These are phyloP conservation scores for Trichonephila clavata DNA, from an alignment of 1,140 invertebrate species.

Conservation along the genomic window DNA sequence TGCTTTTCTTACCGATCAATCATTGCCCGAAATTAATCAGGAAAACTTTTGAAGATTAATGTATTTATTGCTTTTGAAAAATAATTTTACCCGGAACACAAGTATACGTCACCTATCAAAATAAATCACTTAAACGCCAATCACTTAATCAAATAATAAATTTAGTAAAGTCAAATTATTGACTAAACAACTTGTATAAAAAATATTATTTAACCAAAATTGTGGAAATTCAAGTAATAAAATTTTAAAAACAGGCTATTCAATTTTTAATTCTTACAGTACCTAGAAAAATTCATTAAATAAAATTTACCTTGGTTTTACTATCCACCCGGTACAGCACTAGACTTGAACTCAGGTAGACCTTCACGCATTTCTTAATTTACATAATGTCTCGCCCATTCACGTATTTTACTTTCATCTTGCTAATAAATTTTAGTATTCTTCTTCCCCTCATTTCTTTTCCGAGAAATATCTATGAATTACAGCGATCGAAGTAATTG, in stretches of 20 bases:
- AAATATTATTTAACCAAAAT: no score
- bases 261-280: neutral
- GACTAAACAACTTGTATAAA: no score
- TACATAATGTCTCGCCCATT: neutral
- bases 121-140: no score
- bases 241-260: no score
- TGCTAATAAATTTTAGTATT: neutral
- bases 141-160: no score
- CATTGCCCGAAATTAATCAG: no score
- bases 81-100: no score
- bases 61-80: no score
- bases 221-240: neutral
- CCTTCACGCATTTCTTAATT: constrained; percentile 10
- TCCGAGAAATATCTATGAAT: neutral
- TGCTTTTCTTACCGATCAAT: no score
- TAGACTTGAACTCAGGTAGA: neutral
- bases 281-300: neutral
- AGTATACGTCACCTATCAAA: no score
- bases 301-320: neutral
- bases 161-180: no score
- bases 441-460: constrained; percentile 22
- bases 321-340: neutral
- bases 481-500: constrained; percentile 56
- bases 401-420: constrained; percentile 17
- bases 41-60: no score